Percentiles rank a stretch among this genome's conserved stretches.
phyloP scores from a whole-genome alignment of 1,140 invertebrate species.

The Reticulitermes speratus region DNA sequence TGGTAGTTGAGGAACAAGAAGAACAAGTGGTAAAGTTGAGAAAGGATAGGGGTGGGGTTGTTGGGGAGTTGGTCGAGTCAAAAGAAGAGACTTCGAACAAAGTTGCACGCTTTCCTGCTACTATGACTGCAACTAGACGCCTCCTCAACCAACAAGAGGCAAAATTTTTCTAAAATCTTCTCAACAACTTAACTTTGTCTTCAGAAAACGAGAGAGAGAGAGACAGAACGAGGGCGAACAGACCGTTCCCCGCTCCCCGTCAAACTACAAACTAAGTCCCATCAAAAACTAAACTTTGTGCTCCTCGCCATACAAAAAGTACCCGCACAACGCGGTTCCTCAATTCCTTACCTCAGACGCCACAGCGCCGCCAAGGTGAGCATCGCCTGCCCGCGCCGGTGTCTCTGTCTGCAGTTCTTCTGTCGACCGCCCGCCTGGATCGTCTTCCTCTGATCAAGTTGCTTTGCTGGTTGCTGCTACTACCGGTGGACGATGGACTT shows the following conservation, averaged over 20 bases:
- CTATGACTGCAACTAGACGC: not conserved
- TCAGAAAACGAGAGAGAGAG: not conserved
- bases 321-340: too few species aligned
- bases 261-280: conserved; percentile 36
- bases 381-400: conserved; percentile 16
- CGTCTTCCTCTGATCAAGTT: conserved; percentile 21
- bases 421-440: not conserved
- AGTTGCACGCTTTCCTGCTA: not conserved
- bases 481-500: conserved; percentile 27
- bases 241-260: conserved; percentile 1
- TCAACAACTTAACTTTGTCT: conserved; percentile 34
- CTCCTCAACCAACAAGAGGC: not conserved
- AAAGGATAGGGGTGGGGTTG: not conserved
- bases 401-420: not conserved
- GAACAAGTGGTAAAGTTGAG: conserved; percentile 30
- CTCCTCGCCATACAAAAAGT: too few species aligned
- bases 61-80: conserved; percentile 24
- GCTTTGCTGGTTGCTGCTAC: conserved; percentile 17
- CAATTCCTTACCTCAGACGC: not conserved
- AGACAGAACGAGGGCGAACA: not conserved
- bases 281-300: conserved; percentile 29
- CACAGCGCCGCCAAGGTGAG: not conserved
- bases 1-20: conserved; percentile 30
- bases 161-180: conserved; percentile 23
- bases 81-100: conserved; percentile 20